These are phyloP conservation scores for Sanderia malayensis DNA, from an alignment of 30 jellyfish, hydroid and myxozoan genomes.

Conservation along the genomic window DNA sequence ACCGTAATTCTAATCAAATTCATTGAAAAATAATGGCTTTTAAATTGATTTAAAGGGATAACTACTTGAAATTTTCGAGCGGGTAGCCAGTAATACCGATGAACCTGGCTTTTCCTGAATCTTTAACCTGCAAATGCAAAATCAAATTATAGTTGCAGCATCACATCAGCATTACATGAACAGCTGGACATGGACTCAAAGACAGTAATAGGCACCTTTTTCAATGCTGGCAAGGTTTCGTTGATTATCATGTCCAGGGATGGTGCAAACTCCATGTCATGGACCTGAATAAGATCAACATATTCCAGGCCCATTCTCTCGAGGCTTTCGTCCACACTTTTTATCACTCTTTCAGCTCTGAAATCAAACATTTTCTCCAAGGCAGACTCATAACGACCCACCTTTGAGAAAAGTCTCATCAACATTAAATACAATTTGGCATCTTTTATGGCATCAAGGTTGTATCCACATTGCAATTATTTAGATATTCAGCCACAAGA, in stretches of 20 bases:
- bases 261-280: slow-evolving; percentile 93
- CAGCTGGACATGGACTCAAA: too few species aligned
- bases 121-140: slow-evolving; percentile 89
- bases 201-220: too few species aligned
- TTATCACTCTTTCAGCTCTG: slow-evolving; percentile 72
- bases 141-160: too few species aligned
- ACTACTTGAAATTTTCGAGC: slow-evolving; percentile 64
- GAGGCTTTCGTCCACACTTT: slow-evolving; percentile 85
- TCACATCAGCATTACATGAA: too few species aligned
- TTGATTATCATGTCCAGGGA: slow-evolving; percentile 71
- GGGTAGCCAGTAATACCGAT: slow-evolving; percentile 94
- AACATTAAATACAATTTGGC: too few species aligned
- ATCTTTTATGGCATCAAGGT: too few species aligned
- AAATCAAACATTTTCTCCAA: slow-evolving; percentile 84
- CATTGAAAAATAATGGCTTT: not conserved
- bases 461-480: too few species aligned
- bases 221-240: slow-evolving; percentile 92
- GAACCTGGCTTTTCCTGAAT: slow-evolving; percentile 69
- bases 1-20: too few species aligned
- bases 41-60: not conserved
- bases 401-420: too few species aligned
- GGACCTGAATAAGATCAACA: slow-evolving; percentile 80
- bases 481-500: too few species aligned
- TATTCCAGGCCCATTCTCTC: slow-evolving; percentile 81
- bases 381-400: slow-evolving; percentile 82